Evolutionary conservation across 2,113 vertebrate species (phyloP).

Genomic region (Oplegnathus fasciatus): DNA sequence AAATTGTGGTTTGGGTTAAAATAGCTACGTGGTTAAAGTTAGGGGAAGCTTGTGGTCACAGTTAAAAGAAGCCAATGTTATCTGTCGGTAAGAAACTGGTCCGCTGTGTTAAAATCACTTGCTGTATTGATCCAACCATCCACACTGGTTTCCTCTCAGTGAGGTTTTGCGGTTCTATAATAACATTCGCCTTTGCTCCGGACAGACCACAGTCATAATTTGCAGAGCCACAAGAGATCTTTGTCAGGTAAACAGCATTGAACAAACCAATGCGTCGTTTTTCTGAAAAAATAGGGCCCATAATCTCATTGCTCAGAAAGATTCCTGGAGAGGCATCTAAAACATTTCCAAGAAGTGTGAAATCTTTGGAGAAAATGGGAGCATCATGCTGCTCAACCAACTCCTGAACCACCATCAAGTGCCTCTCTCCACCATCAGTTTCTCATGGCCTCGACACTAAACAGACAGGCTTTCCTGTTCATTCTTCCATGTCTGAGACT

Average conservation of each 20-base stretch:
- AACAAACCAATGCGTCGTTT: background rate
- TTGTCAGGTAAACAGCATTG: background rate
- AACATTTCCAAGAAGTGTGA: background rate
- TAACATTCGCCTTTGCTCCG: background rate
- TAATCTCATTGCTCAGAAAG: background rate
- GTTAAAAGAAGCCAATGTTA: background rate
- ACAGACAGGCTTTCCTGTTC: constrained; percentile 53
- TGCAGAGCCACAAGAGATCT: background rate
- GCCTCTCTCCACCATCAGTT: background rate
- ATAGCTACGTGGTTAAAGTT: background rate
- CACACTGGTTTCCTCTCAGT: background rate
- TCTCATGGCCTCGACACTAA: constrained; percentile 34
- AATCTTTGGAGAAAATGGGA: background rate
- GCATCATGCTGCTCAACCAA: background rate
- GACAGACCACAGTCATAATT: too few relatives aligned
- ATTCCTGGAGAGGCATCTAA: background rate
- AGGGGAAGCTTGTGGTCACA: background rate
- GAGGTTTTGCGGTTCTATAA: background rate
- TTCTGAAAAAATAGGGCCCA: background rate
- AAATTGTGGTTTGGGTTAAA: background rate
- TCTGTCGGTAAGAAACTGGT: background rate
- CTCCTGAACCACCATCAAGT: background rate
- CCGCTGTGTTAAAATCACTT: background rate
- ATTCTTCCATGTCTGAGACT: constrained; percentile 62
- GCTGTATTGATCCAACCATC: background rate